Conservation (phyloP, 2,888 invertebrate genomes). For the Venusia cambrica region DNA sequence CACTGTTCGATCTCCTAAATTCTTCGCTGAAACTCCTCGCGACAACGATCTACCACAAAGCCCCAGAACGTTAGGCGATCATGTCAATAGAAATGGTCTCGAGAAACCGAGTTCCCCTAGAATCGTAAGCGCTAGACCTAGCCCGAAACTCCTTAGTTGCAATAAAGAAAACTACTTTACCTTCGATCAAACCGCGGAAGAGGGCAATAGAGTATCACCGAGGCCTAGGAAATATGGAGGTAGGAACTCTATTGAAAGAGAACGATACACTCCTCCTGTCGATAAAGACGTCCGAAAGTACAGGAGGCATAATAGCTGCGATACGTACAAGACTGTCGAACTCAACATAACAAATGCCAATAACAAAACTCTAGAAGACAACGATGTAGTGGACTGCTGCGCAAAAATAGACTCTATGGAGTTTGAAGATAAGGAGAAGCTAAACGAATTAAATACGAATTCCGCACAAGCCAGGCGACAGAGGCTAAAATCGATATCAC, state of each 20-base stretch:
- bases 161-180: constrained; percentile 75
- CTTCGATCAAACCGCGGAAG: constrained; percentile 58
- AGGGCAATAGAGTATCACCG: constrained; percentile 44
- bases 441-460: constrained; percentile 48
- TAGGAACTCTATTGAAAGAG: constrained; percentile 67
- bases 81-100: constrained; percentile 61
- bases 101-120: constrained; percentile 67
- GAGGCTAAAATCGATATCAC: constrained; percentile 77
- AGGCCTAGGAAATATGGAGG: constrained; percentile 65
- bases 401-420: constrained; percentile 57
- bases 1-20: constrained; percentile 67
- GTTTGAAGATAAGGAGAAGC: constrained; percentile 51
- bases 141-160: constrained; percentile 65
- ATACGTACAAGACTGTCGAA: constrained; percentile 65
- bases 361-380: constrained; percentile 47
- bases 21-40: constrained; percentile 67
- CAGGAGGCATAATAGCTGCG: constrained; percentile 69
- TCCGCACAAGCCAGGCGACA: constrained; percentile 71
- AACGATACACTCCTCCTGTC: constrained; percentile 65
- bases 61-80: constrained; percentile 57
- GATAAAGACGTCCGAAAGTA: constrained; percentile 68
- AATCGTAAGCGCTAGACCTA: constrained; percentile 56
- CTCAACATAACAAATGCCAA: constrained; percentile 54
- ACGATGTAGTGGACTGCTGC: constrained; percentile 69
- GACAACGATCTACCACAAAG: constrained; percentile 64